Conservation (phyloP, 2,888 invertebrate species). For the Nemotelus pantherinus region DNA sequence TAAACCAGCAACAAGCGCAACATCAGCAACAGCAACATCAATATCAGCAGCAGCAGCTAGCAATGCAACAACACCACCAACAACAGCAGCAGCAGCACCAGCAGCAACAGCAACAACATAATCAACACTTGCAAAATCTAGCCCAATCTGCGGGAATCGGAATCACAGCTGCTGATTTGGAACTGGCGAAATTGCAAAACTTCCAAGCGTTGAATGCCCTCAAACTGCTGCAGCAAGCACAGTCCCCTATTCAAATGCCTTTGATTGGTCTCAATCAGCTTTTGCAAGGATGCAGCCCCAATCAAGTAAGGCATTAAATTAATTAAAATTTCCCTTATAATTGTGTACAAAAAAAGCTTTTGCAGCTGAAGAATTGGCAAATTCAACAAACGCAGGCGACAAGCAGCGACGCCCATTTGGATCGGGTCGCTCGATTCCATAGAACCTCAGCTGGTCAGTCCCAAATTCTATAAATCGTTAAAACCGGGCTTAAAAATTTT, state of each 20-base stretch:
- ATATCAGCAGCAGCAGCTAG: slow-evolving; percentile 54
- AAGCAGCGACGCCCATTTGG: slow-evolving; percentile 59
- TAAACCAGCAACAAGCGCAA: slow-evolving; percentile 53
- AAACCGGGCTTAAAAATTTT: slow-evolving; percentile 15
- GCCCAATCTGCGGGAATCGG: slow-evolving; percentile 52
- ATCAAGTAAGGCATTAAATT: slow-evolving; percentile 45
- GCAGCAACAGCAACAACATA: slow-evolving; percentile 49
- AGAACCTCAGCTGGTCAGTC: slow-evolving; percentile 59
- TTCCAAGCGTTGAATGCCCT: slow-evolving; percentile 61
- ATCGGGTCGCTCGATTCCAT: slow-evolving; percentile 62
- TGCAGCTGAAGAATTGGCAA: slow-evolving; percentile 53
- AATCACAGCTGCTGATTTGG: slow-evolving; percentile 58
- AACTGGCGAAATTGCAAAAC: slow-evolving; percentile 61
- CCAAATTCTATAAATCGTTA: slow-evolving; percentile 53
- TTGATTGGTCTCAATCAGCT: slow-evolving; percentile 52
- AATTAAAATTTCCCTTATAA: slow-evolving; percentile 7
- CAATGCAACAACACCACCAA: slow-evolving; percentile 47
- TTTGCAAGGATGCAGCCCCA: slow-evolving; percentile 52
- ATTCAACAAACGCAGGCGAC: slow-evolving; percentile 50
- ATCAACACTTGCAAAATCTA: slow-evolving; percentile 50
- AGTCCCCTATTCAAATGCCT: slow-evolving; percentile 52
- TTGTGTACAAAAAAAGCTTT: slow-evolving; percentile 50
- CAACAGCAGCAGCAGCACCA: slow-evolving; percentile 51
- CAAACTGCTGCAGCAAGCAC: slow-evolving; percentile 59
- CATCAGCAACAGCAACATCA: slow-evolving; percentile 55